Percentiles rank a stretch among this genome's conserved stretches.
phyloP scores from a whole-genome alignment of 2,113 vertebrate species.

The Cryptomyrus ogoouensis region DNA sequence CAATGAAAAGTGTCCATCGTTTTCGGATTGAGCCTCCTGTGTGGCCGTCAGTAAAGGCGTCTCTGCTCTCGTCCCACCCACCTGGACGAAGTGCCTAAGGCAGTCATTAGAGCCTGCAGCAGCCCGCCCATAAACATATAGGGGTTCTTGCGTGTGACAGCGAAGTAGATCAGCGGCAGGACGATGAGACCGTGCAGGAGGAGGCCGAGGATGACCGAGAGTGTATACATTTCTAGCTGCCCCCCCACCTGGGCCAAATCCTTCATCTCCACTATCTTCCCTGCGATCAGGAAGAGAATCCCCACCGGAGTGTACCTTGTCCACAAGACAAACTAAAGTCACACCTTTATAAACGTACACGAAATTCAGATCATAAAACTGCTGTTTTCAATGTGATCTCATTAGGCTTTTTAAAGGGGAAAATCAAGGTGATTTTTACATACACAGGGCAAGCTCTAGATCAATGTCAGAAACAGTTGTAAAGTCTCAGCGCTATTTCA shows the following conservation, averaged over 20 bases:
- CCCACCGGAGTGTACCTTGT: slow-evolving; percentile 89
- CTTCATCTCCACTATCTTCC: slow-evolving; percentile 95
- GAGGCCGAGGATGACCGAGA: slow-evolving; percentile 84
- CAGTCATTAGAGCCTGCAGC: slow-evolving; percentile 89
- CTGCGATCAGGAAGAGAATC: slow-evolving; percentile 93
- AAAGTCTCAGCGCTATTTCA: neutral
- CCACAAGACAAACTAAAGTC: neutral
- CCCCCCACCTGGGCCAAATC: slow-evolving; percentile 81
- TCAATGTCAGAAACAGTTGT: neutral
- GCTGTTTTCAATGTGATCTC: neutral
- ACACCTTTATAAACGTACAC: no score
- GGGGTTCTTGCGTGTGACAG: slow-evolving; percentile 83
- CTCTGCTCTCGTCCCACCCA: slow-evolving; percentile 35
- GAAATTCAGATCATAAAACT: neutral
- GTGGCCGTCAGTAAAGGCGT: no score
- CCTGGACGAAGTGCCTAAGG: slow-evolving; percentile 93
- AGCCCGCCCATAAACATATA: slow-evolving; percentile 80
- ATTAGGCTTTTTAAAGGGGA: neutral
- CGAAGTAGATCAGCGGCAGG: slow-evolving; percentile 85
- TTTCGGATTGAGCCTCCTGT: neutral
- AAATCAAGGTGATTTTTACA: neutral
- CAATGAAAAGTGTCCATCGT: neutral
- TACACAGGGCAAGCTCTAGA: neutral
- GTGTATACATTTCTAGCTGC: slow-evolving; percentile 90
- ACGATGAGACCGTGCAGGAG: slow-evolving; percentile 82